Percentiles rank a stretch among this genome's conserved stretches.
phyloP scores from a whole-genome alignment of 2,113 vertebrate genomes.

The Entomyzon cyanotis region DNA sequence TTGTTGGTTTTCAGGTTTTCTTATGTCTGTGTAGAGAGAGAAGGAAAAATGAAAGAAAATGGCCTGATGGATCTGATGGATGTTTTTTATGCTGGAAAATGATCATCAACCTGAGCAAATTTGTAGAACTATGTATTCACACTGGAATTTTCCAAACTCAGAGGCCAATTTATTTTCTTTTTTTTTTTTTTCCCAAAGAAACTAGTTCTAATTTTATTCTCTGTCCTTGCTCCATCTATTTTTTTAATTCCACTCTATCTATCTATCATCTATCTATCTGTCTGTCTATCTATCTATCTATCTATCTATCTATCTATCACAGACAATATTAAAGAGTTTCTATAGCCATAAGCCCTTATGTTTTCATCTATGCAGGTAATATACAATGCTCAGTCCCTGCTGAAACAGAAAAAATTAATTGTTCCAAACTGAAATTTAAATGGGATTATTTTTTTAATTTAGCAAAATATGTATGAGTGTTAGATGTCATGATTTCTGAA shows the following conservation, averaged over 20 bases:
- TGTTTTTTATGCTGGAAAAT: neutral
- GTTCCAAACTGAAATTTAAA: neutral
- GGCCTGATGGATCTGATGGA: neutral
- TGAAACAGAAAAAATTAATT: neutral
- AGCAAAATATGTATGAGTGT: neutral
- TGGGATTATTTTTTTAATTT: neutral
- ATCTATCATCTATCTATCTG: neutral
- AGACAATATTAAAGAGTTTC: neutral
- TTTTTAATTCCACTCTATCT: neutral
- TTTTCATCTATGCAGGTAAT: neutral
- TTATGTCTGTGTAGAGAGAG: neutral
- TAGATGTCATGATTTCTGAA: neutral
- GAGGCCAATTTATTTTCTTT: neutral
- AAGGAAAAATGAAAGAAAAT: neutral
- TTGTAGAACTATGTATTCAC: neutral
- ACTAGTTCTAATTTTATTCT: neutral
- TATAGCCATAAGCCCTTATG: fast-evolving
- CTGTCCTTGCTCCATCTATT: neutral
- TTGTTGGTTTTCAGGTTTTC: no score
- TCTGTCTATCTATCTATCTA: neutral
- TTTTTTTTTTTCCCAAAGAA: neutral
- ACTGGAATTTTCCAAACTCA: neutral
- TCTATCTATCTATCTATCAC: neutral
- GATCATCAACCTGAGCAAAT: neutral
- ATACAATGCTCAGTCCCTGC: neutral